Conservation (phyloP, 2,113 vertebrate genomes). For the Psittacula cyanocephala region DNA sequence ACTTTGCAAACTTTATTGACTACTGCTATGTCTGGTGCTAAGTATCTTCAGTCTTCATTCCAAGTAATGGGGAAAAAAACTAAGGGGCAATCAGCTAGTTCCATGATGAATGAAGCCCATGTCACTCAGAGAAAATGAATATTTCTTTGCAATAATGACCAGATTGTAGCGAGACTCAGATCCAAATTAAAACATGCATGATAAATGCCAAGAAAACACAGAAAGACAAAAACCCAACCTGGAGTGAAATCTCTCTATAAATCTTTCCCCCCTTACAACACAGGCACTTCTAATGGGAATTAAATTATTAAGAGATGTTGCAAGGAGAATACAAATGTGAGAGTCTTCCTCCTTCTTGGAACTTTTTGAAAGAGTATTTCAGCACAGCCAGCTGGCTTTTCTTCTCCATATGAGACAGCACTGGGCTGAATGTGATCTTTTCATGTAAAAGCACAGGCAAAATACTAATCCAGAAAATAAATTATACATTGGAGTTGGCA, state of each 20-base stretch:
- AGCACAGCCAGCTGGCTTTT: slow-evolving; percentile 55
- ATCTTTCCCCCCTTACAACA: slow-evolving; percentile 73
- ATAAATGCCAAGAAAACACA: slow-evolving; percentile 87
- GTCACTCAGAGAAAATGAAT: slow-evolving; percentile 85
- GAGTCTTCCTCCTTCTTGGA: slow-evolving; percentile 56
- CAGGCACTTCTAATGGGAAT: slow-evolving; percentile 82
- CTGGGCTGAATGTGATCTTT: slow-evolving; percentile 33
- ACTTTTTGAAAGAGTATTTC: slow-evolving; percentile 56
- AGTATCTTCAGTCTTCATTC: slow-evolving; percentile 66
- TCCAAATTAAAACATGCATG: slow-evolving; percentile 89
- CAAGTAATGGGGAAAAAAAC: slow-evolving; percentile 60
- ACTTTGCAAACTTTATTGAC: slow-evolving; percentile 51
- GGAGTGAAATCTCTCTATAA: slow-evolving; percentile 86
- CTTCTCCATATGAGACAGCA: slow-evolving; percentile 30
- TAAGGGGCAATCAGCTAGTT: slow-evolving; percentile 67
- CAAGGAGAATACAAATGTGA: slow-evolving; percentile 83
- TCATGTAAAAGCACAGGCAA: slow-evolving; percentile 20
- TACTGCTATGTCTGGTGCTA: slow-evolving; percentile 1
- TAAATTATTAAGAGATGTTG: slow-evolving; percentile 84
- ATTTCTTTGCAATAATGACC: slow-evolving; percentile 87
- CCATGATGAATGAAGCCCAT: slow-evolving; percentile 80
- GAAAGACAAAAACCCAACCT: slow-evolving; percentile 85
- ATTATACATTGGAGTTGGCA: slow-evolving; percentile 40
- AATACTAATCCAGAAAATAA: slow-evolving; percentile 58
- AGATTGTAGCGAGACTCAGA: slow-evolving; percentile 86